These are phyloP conservation scores for Hormaphis cornu DNA, from an alignment of 1,140 invertebrate genomes.

Conservation along the genomic window DNA sequence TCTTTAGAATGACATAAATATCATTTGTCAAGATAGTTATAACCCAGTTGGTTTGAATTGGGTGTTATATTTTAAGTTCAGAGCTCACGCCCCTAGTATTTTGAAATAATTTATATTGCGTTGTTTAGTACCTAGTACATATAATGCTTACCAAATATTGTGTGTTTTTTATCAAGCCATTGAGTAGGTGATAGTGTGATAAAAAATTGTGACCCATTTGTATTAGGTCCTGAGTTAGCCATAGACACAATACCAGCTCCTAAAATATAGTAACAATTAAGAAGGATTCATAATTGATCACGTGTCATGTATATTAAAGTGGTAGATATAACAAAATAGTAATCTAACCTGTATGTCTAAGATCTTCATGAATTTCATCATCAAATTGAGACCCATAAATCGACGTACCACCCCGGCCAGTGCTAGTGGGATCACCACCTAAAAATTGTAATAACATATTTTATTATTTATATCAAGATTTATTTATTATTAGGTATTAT, in stretches of 20 bases:
- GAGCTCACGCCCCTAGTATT: neutral
- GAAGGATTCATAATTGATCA: too few species aligned
- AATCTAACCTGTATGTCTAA: constrained; percentile 80
- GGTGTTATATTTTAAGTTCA: neutral
- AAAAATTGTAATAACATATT: constrained; percentile 23
- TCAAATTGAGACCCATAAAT: constrained; percentile 93
- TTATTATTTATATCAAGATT: too few species aligned
- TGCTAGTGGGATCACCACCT: constrained; percentile 85
- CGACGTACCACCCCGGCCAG: constrained; percentile 87
- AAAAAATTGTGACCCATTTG: constrained; percentile 98
- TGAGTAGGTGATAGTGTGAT: constrained; percentile 93
- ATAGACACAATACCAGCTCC: constrained; percentile 72
- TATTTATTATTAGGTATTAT: too few species aligned
- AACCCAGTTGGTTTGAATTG: too few species aligned
- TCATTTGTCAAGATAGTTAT: too few species aligned
- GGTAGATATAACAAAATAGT: too few species aligned
- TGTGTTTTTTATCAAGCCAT: constrained; percentile 95
- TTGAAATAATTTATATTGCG: neutral
- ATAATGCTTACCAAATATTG: constrained; percentile 70
- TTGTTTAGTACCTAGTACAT: too few species aligned
- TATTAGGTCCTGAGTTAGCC: constrained; percentile 90
- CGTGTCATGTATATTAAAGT: too few species aligned
- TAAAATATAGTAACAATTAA: constrained; percentile 40
- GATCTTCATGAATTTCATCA: constrained; percentile 88
- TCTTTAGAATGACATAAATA: too few species aligned